These are phyloP conservation scores for Vulpes lagopus DNA, from an alignment of 2,113 vertebrate genomes.

Conservation along the genomic window DNA sequence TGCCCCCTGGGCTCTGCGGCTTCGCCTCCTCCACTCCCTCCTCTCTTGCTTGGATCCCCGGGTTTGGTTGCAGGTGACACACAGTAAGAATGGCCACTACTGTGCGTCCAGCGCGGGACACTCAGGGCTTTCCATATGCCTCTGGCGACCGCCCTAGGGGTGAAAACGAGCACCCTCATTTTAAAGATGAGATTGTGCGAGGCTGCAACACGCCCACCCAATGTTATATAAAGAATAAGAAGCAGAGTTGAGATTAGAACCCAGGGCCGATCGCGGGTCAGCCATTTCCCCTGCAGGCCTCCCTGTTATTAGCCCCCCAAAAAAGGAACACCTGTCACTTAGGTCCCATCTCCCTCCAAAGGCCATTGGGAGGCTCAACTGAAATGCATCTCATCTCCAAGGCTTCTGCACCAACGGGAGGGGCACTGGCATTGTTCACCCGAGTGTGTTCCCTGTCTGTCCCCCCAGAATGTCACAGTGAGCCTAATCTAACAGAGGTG, in stretches of 20 bases:
- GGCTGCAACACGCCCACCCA: neutral
- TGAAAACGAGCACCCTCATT: neutral
- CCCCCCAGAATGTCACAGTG: neutral
- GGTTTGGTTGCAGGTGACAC: neutral
- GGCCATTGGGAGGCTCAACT: neutral
- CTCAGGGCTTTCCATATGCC: neutral
- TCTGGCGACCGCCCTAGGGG: neutral
- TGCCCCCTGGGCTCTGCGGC: neutral
- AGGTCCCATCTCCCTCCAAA: neutral
- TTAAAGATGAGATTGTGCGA: slow-evolving; percentile 1
- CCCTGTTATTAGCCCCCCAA: neutral
- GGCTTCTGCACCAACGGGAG: neutral
- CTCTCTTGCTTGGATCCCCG: neutral
- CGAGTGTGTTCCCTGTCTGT: neutral
- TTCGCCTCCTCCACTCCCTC: neutral
- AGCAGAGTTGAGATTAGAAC: neutral
- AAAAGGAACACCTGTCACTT: neutral
- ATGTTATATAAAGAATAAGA: neutral
- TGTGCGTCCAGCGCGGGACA: neutral
- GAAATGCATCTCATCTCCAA: neutral
- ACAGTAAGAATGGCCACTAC: neutral
- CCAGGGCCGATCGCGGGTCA: neutral
- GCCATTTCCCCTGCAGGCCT: too few species aligned
- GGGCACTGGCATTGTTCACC: neutral
- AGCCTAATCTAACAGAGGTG: neutral